phyloP scores from a whole-genome alignment of 2,888 invertebrate genomes.

The Aspidapion aeneum region DNA sequence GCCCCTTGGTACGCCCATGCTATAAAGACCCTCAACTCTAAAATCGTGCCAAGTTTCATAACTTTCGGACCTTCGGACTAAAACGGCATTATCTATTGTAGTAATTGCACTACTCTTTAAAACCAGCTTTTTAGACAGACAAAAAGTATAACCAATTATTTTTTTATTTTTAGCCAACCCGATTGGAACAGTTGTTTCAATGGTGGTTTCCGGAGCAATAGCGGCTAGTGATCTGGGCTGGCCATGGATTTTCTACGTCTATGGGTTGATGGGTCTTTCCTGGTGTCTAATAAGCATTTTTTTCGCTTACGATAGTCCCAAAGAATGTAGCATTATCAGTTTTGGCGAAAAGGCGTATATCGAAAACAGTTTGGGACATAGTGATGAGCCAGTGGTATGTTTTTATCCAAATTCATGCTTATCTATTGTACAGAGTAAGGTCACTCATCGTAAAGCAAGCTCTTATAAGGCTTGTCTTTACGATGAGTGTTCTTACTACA shows the following conservation, averaged over 20 bases:
- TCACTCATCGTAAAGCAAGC: too few species aligned
- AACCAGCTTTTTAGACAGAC: too few species aligned
- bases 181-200: conserved; percentile 73
- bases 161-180: conserved; percentile 40
- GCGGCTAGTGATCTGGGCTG: conserved; percentile 68
- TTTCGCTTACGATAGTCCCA: conserved; percentile 65
- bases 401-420: conserved; percentile 29
- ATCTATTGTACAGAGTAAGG: conserved; percentile 64
- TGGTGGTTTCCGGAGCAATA: conserved; percentile 69
- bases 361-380: conserved; percentile 48
- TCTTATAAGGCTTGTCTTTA: too few species aligned
- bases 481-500: too few species aligned
- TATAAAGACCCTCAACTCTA: too few species aligned
- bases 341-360: conserved; percentile 64
- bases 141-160: too few species aligned
- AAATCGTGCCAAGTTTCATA: too few species aligned
- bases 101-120: too few species aligned
- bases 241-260: conserved; percentile 75
- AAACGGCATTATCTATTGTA: too few species aligned
- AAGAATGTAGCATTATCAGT: conserved; percentile 57
- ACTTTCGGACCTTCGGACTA: too few species aligned
- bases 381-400: background rate
- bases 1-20: too few species aligned
- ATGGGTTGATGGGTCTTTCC: conserved; percentile 59
- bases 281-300: conserved; percentile 61